These are phyloP conservation scores for Epinotia brunnichana DNA, from an alignment of 2,888 invertebrate species.

Conservation along the genomic window DNA sequence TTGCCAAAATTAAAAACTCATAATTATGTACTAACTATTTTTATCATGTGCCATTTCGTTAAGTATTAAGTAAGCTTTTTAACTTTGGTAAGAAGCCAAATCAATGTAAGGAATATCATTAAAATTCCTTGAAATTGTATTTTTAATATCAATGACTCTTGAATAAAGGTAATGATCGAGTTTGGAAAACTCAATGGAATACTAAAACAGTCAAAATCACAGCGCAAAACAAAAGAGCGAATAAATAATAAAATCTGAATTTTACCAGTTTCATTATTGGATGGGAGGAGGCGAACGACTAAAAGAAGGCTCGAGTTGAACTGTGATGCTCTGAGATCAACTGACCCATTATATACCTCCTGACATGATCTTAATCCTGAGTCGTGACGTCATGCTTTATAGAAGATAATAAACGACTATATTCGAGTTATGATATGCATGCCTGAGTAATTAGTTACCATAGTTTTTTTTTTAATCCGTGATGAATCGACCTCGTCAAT, in stretches of 20 bases:
- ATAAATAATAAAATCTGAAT: slow-evolving; percentile 45
- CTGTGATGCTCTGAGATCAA: slow-evolving; percentile 55
- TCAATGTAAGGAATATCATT: neutral
- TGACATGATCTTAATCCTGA: slow-evolving; percentile 67
- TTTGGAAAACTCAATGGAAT: too few relatives aligned
- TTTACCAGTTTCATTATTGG: slow-evolving; percentile 80
- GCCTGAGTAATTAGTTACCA: slow-evolving; percentile 67
- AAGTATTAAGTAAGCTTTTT: too few relatives aligned
- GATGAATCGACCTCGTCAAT: slow-evolving; percentile 68
- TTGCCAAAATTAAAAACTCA: too few relatives aligned
- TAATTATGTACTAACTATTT: too few relatives aligned
- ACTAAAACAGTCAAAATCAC: neutral
- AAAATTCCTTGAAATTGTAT: neutral
- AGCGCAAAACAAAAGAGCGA: neutral
- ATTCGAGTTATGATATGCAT: slow-evolving; percentile 63
- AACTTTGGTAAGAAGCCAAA: too few relatives aligned
- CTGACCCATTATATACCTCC: slow-evolving; percentile 75
- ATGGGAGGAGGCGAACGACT: slow-evolving; percentile 48
- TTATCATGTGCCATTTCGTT: too few relatives aligned
- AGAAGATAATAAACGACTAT: slow-evolving; percentile 59
- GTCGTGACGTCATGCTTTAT: slow-evolving; percentile 67
- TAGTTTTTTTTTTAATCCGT: slow-evolving; percentile 62
- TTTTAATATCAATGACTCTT: neutral
- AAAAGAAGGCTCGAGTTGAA: slow-evolving; percentile 59
- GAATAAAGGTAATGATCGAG: too few relatives aligned